Evolutionary conservation across 2,888 invertebrate species (phyloP).

Genomic region (Patella caerulea): DNA sequence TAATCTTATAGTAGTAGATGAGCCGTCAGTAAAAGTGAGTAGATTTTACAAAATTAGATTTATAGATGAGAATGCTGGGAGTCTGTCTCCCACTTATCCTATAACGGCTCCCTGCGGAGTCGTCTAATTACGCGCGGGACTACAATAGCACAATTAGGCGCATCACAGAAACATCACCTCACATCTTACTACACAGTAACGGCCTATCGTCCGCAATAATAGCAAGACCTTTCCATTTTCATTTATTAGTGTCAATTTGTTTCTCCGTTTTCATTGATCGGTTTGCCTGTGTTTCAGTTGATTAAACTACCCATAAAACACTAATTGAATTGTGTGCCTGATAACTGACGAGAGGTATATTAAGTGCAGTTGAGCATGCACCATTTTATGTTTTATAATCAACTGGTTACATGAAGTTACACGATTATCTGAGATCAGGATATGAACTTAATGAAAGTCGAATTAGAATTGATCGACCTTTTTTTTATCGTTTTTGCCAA

Average conservation of each 20-base stretch:
- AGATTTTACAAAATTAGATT: conserved; percentile 28
- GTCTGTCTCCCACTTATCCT: conserved; percentile 19
- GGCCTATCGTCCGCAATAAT: conserved; percentile 16
- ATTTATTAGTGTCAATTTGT: conserved; percentile 26
- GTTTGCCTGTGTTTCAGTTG: conserved; percentile 17
- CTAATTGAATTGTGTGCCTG: conserved; percentile 17
- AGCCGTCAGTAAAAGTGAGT: conserved; percentile 23
- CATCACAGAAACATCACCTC: conserved; percentile 4
- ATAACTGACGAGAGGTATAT: neutral
- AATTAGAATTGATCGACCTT: no score
- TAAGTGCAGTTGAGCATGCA: neutral
- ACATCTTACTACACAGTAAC: conserved; percentile 7
- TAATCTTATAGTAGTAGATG: conserved; percentile 18
- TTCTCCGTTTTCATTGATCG: conserved; percentile 15
- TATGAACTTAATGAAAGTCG: no score
- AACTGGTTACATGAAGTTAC: neutral
- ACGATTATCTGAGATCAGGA: no score
- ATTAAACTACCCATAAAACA: conserved; percentile 16
- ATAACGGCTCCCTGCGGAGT: conserved; percentile 20
- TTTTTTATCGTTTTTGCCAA: no score
- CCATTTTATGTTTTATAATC: neutral
- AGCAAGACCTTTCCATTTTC: conserved; percentile 26
- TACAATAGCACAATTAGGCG: conserved; percentile 23
- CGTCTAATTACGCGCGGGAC: conserved; percentile 21
- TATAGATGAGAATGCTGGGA: conserved; percentile 15